phyloP scores from a whole-genome alignment of 2,888 invertebrate genomes.

The Lithophane socia region DNA sequence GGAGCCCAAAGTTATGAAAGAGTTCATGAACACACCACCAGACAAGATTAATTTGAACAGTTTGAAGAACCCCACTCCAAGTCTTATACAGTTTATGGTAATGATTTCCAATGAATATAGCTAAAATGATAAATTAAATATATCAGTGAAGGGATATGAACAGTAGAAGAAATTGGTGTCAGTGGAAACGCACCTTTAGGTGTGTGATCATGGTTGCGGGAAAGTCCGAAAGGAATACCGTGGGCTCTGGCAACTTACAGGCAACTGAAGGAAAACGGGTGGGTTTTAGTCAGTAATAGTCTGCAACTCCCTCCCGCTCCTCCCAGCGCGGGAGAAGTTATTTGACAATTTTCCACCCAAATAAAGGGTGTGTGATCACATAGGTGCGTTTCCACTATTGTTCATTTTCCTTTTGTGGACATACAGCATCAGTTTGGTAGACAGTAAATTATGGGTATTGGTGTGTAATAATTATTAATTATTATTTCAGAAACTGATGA shows the following conservation, averaged over 20 bases:
- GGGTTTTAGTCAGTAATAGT: too few relatives aligned
- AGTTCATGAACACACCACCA: constrained; percentile 91
- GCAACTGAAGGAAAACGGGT: too few relatives aligned
- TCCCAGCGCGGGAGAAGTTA: too few relatives aligned
- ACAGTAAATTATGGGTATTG: not conserved
- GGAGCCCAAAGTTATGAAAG: constrained; percentile 93
- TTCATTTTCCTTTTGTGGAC: not conserved
- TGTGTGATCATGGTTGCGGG: too few relatives aligned
- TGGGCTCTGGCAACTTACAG: too few relatives aligned
- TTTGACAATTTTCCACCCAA: too few relatives aligned
- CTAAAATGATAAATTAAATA: too few relatives aligned
- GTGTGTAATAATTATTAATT: not conserved
- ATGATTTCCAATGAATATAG: constrained; percentile 50
- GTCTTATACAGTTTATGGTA: constrained; percentile 93
- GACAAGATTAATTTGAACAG: constrained; percentile 88
- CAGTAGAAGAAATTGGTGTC: not conserved
- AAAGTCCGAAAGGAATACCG: too few relatives aligned
- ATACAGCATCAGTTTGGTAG: too few relatives aligned
- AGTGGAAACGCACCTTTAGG: not conserved
- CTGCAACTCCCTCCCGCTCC: too few relatives aligned
- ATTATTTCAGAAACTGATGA: constrained; percentile 91
- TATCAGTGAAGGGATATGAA: not conserved
- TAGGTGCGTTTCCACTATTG: not conserved
- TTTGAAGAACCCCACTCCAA: constrained; percentile 91
- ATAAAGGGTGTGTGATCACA: too few relatives aligned